Percentiles rank a stretch among this genome's conserved stretches.
phyloP scores from a whole-genome alignment of 2,888 invertebrate species.

The Spicauda simplicius region DNA sequence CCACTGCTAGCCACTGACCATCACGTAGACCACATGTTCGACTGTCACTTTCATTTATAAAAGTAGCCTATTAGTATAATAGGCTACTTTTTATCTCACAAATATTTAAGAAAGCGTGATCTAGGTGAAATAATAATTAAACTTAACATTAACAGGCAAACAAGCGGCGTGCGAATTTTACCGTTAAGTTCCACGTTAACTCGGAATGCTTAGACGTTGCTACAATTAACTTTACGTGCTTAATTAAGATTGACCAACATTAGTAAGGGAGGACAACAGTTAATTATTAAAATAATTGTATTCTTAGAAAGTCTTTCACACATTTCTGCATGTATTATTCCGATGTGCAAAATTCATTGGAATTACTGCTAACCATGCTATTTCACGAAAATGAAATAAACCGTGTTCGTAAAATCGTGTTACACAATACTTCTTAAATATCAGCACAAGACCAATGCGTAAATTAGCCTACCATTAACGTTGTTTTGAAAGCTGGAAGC shows the following conservation, averaged over 20 bases:
- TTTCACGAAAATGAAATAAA: background rate
- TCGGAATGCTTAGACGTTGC: background rate
- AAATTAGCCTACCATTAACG: background rate
- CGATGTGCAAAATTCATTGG: background rate
- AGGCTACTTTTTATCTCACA: too few species aligned
- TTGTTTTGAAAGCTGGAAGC: too few species aligned
- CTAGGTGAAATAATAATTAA: background rate
- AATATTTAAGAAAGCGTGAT: too few species aligned
- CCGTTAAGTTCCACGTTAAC: conserved; percentile 1
- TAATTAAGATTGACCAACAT: background rate
- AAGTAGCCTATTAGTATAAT: too few species aligned
- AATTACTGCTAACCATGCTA: background rate
- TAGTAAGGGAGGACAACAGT: background rate
- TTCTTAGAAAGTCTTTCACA: background rate
- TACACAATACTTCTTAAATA: background rate
- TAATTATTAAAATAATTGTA: background rate
- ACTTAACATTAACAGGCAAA: background rate
- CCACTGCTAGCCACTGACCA: too few species aligned
- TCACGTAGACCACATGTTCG: too few species aligned
- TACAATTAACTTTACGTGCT: background rate
- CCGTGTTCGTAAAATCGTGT: background rate
- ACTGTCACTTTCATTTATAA: too few species aligned
- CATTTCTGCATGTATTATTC: background rate
- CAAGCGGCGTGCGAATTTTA: conserved; percentile 6
- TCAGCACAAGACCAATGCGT: background rate